Evolutionary conservation across 2,797 vertebrate species (phyloP).

Genomic region (Falco cherrug): DNA sequence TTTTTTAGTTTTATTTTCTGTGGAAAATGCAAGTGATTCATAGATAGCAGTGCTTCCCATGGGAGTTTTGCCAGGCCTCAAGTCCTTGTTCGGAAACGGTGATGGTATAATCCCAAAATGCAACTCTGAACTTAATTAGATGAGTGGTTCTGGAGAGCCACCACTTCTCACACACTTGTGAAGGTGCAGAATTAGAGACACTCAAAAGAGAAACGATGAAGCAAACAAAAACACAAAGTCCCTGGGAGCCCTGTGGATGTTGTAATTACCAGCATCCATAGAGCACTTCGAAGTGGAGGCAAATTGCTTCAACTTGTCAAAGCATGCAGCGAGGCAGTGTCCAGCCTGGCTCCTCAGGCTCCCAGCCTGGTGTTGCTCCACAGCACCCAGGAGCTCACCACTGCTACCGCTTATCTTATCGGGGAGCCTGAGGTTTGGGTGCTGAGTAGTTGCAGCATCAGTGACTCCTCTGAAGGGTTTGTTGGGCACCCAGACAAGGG

Average conservation of each 20-base stretch:
- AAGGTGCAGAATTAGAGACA: neutral
- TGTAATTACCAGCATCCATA: neutral
- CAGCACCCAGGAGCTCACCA: neutral
- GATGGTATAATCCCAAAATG: neutral
- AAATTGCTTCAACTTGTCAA: neutral
- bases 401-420: neutral
- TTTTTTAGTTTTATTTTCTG: neutral
- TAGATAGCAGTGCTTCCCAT: neutral
- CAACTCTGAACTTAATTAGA: neutral
- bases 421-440: neutral
- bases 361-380: neutral
- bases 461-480: neutral
- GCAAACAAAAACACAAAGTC: neutral
- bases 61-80: neutral
- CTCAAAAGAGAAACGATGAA: neutral
- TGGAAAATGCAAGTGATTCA: neutral
- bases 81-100: neutral
- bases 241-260: neutral
- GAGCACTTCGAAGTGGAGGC: neutral
- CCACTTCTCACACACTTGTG: neutral
- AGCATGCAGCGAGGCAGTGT: neutral
- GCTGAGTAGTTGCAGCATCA: neutral
- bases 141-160: neutral
- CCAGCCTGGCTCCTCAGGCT: neutral
- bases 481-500: neutral